These are phyloP conservation scores for Sus scrofa DNA, from an alignment of 2,113 vertebrate species.

Conservation along the genomic window DNA sequence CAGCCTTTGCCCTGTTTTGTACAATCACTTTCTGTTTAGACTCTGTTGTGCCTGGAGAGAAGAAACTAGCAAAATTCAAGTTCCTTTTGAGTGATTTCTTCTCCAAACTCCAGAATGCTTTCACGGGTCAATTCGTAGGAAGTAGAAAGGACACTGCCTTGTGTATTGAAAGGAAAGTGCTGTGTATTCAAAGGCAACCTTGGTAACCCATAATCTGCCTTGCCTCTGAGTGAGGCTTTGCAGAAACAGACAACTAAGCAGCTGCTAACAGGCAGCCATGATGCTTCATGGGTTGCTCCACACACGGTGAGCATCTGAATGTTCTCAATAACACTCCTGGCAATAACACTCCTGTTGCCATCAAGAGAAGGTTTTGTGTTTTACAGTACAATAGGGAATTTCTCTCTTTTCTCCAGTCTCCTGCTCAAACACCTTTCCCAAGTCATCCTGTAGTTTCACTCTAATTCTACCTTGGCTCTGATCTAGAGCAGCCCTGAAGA, in stretches of 20 bases:
- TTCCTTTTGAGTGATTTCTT: constrained; percentile 57
- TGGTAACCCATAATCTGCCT: background rate
- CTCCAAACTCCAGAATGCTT: constrained; percentile 16
- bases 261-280: background rate
- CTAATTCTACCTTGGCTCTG: background rate
- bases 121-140: constrained; percentile 39
- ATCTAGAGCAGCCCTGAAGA: background rate
- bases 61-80: constrained; percentile 10
- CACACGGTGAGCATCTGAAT: background rate
- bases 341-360: fast-evolving
- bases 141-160: constrained; percentile 25
- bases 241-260: background rate
- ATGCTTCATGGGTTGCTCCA: background rate
- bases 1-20: background rate
- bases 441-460: background rate
- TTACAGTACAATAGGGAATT: background rate
- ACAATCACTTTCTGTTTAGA: background rate
- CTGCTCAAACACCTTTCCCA: background rate
- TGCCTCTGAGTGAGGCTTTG: background rate
- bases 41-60: background rate
- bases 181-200: background rate
- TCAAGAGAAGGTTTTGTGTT: background rate
- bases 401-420: background rate
- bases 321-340: too few relatives aligned
- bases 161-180: background rate